A percentile compares a stretch with the other conserved stretches of the same genome.
phyloP scores from a whole-genome alignment of 2,113 vertebrate genomes.

The Zosterops japonicus region DNA sequence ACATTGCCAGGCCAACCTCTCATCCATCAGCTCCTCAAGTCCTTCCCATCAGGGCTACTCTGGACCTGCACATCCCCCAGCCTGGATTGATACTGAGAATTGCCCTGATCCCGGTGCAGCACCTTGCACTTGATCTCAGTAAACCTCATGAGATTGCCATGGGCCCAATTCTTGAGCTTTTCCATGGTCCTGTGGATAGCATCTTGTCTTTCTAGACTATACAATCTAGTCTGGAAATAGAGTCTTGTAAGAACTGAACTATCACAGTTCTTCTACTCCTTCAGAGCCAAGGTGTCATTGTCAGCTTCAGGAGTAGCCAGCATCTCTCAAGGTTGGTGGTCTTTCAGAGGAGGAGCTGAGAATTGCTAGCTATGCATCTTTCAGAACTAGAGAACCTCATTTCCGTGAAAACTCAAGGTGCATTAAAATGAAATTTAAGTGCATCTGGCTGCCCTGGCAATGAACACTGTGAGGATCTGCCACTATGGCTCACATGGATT shows the following conservation, averaged over 20 bases:
- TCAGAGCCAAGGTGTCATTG: background rate
- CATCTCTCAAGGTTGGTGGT: background rate
- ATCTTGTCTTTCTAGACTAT: background rate
- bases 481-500: background rate
- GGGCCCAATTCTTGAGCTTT: background rate
- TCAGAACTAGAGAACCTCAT: background rate
- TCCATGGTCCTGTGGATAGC: background rate
- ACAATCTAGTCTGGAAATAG: background rate
- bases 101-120: background rate
- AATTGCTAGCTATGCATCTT: background rate
- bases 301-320: background rate
- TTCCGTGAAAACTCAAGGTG: background rate
- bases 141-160: background rate
- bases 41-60: background rate
- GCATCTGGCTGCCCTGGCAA: background rate
- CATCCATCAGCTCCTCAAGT: background rate
- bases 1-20: background rate
- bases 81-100: accelerated
- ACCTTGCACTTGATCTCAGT: background rate
- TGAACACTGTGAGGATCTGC: background rate
- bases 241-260: background rate
- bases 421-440: background rate
- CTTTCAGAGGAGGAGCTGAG: background rate
- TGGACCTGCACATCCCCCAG: background rate
- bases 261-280: background rate